Percentiles rank a stretch among this genome's conserved stretches.
Evolutionary conservation across 2,797 vertebrate species (phyloP).

Genomic region (Otus scops): DNA sequence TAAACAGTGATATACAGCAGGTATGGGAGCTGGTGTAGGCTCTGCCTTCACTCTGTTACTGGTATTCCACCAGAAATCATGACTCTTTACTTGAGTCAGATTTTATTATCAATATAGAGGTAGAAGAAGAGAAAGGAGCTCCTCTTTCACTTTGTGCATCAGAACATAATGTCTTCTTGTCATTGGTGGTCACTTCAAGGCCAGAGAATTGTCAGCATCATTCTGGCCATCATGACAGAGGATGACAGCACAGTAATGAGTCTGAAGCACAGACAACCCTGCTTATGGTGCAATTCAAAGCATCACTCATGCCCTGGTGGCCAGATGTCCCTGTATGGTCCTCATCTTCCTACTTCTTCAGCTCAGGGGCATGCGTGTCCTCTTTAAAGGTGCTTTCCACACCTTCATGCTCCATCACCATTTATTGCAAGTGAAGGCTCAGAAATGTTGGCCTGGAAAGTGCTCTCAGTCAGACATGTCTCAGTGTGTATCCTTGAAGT

Average conservation of each 20-base stretch:
- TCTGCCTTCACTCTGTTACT: not conserved
- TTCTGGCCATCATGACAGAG: not conserved
- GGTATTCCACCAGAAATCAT: not conserved
- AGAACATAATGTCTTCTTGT: not conserved
- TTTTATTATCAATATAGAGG: not conserved
- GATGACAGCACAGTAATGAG: not conserved
- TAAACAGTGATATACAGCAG: not conserved
- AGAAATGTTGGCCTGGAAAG: not conserved
- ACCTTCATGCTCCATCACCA: not conserved
- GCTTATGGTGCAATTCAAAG: not conserved
- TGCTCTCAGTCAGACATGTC: not conserved
- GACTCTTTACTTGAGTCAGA: not conserved
- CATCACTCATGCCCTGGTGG: not conserved
- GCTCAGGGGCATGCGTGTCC: not conserved
- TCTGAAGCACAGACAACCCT: not conserved
- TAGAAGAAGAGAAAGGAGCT: not conserved
- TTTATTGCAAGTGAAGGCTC: not conserved
- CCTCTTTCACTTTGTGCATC: not conserved
- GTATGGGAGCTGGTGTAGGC: not conserved
- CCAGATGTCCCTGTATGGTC: not conserved
- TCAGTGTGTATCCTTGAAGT: not conserved
- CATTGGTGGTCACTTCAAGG: not conserved
- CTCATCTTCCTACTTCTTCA: not conserved
- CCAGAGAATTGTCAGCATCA: not conserved
- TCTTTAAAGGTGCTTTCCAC: not conserved